Evolutionary conservation across 2,888 invertebrate genomes (phyloP), one percentile per base, ranked within the genome.

Genomic region (Cosmorhoe ocellata): DNA sequence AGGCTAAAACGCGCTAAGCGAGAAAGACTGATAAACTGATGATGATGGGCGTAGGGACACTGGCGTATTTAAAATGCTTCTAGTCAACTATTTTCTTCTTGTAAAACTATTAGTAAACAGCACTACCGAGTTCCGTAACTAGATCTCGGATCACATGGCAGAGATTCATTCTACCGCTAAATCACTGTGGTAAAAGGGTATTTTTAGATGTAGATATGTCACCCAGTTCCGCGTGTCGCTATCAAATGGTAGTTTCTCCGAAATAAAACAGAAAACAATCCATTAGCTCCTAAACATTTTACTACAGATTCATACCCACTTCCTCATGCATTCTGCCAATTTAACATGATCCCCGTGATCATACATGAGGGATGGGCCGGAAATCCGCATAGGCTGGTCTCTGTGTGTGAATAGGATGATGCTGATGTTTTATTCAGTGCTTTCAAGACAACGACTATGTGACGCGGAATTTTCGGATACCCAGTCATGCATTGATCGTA

Each of bases 351-450:
- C 56, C 44, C 49, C 27, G 54, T 52, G 32, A 28, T 44, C 40
- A 45, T 48, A 41, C 55, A 43, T 44, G 24, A 45, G 41, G 38
- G 41, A 31, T 33, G 46, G 32, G 33, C 14, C 32, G 44, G 50
- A 59, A 63, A 46, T 64, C 66, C 59, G 50, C n/a, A 32, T 66
- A 63, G 30, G 47, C 56, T 78, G 74, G 74, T 59, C 24, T 24
- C 6, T 61, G 71, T 64, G 73, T 76, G 76, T 73, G 71, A 77
- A 77, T 70, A 72, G 71, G 71, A 71, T 74, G 74, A 83, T 76
- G 74, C 69, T 54, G 56, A 67, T 87, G 84, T 84, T 79, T 85
- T 84, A 87, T 87, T 87, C 84, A 86, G 77, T 63, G 63, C 63
- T 62, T 66, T 69, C 68, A 78, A 81, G 76, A 80, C 79, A 79